A percentile compares a stretch with the other conserved stretches of the same genome.
phyloP scores from a whole-genome alignment of 2,113 vertebrate genomes.

The Pimephales promelas region DNA sequence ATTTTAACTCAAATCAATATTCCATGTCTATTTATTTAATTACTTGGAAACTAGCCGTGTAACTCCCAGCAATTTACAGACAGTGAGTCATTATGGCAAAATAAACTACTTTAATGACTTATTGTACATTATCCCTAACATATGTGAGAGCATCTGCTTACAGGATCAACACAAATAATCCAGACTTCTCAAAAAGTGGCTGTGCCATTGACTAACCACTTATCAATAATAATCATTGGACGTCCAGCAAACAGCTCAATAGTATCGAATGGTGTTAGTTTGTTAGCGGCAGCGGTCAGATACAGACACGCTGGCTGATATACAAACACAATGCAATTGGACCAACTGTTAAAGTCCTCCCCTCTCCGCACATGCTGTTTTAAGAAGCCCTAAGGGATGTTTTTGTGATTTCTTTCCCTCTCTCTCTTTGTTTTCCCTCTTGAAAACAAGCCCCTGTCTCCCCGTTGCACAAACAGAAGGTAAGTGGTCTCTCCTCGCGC shows the following conservation, averaged over 20 bases:
- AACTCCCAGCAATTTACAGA: background rate
- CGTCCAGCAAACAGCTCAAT: constrained; percentile 59
- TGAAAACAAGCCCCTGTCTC: constrained; percentile 15
- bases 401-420: constrained; percentile 10
- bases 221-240: constrained; percentile 34
- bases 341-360: background rate
- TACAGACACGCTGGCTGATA: background rate
- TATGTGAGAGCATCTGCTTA: background rate
- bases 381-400: background rate
- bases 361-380: background rate
- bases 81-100: background rate
- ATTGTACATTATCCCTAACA: background rate
- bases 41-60: background rate
- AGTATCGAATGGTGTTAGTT: constrained; percentile 52
- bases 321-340: background rate
- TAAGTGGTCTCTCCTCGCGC: background rate
- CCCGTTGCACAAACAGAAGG: background rate
- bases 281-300: constrained; percentile 18
- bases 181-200: background rate
- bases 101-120: background rate
- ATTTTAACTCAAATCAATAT: background rate
- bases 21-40: background rate
- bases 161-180: background rate
- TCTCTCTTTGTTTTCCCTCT: background rate
- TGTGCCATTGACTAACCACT: background rate